Base-by-base conservation (phyloP, 2,888 invertebrate genomes). In the Synanthedon andrenaeformis region DNA sequence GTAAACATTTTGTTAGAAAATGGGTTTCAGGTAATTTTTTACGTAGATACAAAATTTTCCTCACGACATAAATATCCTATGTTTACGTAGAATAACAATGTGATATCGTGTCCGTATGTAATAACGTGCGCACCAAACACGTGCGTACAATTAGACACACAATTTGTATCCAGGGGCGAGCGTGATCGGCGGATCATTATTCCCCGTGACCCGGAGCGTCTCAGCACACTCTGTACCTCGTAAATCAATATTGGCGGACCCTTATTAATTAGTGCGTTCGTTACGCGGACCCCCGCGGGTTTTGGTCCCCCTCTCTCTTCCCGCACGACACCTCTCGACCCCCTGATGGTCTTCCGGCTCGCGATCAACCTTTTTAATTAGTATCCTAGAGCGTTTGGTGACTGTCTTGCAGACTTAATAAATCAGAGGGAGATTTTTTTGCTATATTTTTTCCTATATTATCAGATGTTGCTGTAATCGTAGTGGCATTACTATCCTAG, bases 201-300 rank as follows among this genome's bases (percentile, higher is more conserved):
- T 61, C 60, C 58, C 52, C 57, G 59, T 53, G 54, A 61, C 62
- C 64, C 62, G 59, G 59, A 66, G 62, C 49, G 19, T 52, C 61
- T 58, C 61, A 62, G 69, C 67, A 71, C 70, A 72, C 76, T 74
- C 72, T 70, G 69, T 65, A 66, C 79, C 72, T 76, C 82, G 82
- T 85, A 82, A 86, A 86, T 86, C 85, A 85, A 86, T 86, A 86
- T 85, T 82, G 82, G 72, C 81, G 79, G 82, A 81, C 84, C 84
- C 82, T 83, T 83, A 85, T 85, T 86, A 86, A 86, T 86, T 86
- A 85, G 84, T 82, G 83, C 83, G 84, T 84, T 82, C 80, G 75
- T 72, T 73, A 72, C 76, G 73, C 69, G 72, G 71, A 72, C 74
- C 70, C 71, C 70, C 71, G 70, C 70, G 64, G 64, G 61, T 59